A percentile compares a stretch with the other conserved stretches of the same genome.
phyloP scores from a whole-genome alignment of 2,888 invertebrate genomes.

The Rotaria macrura region DNA sequence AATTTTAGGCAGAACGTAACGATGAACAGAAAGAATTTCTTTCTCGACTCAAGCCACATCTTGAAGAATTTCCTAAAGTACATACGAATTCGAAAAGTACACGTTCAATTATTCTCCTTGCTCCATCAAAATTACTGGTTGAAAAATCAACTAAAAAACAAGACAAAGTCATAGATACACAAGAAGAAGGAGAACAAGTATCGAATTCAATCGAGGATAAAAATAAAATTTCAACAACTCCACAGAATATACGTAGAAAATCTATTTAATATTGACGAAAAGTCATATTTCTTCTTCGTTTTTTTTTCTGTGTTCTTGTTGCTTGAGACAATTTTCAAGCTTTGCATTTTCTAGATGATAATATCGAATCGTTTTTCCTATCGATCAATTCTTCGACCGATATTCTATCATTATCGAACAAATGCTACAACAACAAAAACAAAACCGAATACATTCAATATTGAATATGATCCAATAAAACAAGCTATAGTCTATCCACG shows the following conservation, averaged over 20 bases:
- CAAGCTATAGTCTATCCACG: not conserved
- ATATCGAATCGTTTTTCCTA: not conserved
- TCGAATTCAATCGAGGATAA: not conserved
- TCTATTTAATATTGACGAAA: not conserved
- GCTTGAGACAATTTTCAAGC: not conserved
- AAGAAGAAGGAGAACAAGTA: not conserved
- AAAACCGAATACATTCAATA: not conserved
- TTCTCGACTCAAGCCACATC: not conserved
- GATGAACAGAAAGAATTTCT: not conserved
- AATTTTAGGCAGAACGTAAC: not conserved
- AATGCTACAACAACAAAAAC: not conserved
- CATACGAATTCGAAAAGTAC: not conserved
- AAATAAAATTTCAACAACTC: not conserved
- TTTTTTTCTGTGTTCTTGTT: not conserved
- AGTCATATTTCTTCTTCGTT: not conserved
- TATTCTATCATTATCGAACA: not conserved
- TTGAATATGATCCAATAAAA: slow-evolving; percentile 11
- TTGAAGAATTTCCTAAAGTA: slow-evolving; percentile 14
- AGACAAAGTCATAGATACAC: not conserved
- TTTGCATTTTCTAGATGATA: not conserved
- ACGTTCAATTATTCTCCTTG: not conserved
- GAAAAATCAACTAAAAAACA: not conserved
- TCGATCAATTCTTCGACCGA: not conserved
- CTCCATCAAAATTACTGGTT: not conserved
- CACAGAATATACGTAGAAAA: not conserved